phyloP scores from a whole-genome alignment of 2,113 vertebrate species.

The Thunnus maccoyii region DNA sequence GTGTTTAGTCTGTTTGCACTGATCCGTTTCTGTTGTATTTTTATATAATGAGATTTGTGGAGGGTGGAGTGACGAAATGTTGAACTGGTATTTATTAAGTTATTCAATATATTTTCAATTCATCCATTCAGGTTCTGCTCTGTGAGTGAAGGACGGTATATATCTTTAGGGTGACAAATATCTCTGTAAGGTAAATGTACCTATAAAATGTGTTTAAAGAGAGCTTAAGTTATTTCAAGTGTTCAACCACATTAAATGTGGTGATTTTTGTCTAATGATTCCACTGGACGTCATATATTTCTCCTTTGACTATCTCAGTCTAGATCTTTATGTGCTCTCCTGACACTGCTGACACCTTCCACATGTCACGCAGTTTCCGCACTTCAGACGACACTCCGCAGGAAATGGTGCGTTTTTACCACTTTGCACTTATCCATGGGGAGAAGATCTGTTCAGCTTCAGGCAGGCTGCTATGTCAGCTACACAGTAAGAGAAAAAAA shows the following conservation, averaged over 20 bases:
- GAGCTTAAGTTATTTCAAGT: no score
- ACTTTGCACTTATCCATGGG: conserved; percentile 37
- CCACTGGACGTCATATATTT: background rate
- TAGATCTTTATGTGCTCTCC: conserved; percentile 18
- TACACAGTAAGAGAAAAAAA: background rate
- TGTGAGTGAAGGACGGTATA: no score
- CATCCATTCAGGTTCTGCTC: no score
- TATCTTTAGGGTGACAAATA: no score
- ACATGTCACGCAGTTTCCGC: conserved; percentile 47
- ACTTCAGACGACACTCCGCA: conserved; percentile 37
- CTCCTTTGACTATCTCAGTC: background rate
- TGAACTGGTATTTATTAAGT: no score
- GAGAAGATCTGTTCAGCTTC: conserved; percentile 10
- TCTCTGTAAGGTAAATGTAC: no score
- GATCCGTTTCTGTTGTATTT: no score
- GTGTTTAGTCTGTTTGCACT: no score
- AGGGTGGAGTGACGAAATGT: no score
- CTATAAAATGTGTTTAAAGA: no score
- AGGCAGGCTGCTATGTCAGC: background rate
- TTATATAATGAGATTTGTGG: no score
- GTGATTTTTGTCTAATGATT: background rate
- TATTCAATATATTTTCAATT: no score
- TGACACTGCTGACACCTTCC: conserved; percentile 43
- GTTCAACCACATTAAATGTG: background rate
- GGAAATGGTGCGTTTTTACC: conserved; percentile 53